phyloP scores from a whole-genome alignment of 2,797 vertebrate genomes.

The Clarias platycephalus region DNA sequence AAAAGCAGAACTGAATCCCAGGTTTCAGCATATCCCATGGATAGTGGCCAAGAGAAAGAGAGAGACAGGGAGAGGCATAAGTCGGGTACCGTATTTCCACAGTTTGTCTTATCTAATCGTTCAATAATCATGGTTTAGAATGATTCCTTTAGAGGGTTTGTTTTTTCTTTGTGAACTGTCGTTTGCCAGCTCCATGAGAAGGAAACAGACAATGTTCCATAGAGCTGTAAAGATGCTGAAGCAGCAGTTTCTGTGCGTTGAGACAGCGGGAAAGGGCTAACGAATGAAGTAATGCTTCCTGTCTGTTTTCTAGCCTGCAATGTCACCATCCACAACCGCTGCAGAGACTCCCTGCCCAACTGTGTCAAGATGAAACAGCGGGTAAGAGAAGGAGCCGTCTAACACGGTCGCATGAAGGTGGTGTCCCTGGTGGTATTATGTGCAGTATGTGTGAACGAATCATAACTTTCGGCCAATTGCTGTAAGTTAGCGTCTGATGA shows the following conservation, averaged over 20 bases:
- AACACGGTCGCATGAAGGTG: neutral
- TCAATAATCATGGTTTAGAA: neutral
- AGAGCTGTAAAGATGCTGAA: neutral
- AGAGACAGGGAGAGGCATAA: conserved; percentile 39
- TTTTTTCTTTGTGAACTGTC: neutral
- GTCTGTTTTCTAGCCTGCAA: conserved; percentile 79
- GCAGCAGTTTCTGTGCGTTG: neutral
- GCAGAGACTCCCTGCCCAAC: conserved; percentile 87
- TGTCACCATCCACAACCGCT: conserved; percentile 93
- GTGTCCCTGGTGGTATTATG: neutral
- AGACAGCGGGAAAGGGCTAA: neutral
- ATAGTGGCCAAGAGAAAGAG: conserved; percentile 42
- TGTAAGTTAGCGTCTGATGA: neutral
- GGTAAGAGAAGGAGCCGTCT: conserved; percentile 69
- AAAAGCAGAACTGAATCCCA: conserved; percentile 13
- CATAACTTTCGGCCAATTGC: neutral
- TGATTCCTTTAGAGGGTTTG: neutral
- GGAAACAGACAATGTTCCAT: neutral
- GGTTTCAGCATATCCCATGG: conserved; percentile 37
- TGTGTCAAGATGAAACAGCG: conserved; percentile 92
- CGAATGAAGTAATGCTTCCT: conserved; percentile 29
- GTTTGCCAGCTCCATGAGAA: neutral
- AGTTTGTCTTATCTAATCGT: neutral
- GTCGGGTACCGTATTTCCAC: conserved; percentile 39
- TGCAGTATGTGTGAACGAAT: neutral